These are phyloP conservation scores for Sinocyclocheilus grahami DNA, from an alignment of 2,113 vertebrate genomes.

Conservation along the genomic window DNA sequence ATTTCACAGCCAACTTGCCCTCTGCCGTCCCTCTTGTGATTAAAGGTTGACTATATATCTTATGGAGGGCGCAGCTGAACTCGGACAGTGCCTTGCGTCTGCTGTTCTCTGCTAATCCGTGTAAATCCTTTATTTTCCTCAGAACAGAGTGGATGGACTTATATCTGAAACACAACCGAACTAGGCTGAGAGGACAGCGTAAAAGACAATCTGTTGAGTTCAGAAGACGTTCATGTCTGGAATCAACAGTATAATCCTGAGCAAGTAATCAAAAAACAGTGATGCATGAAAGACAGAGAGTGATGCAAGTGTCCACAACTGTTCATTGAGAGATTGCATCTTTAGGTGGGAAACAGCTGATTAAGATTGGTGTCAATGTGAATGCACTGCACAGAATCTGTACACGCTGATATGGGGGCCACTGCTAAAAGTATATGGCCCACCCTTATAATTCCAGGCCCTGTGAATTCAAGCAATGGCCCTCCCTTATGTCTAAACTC, in stretches of 20 bases:
- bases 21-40: constrained; percentile 60
- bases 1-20: constrained; percentile 57
- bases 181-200: constrained; percentile 43
- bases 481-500: neutral
- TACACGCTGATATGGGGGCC: constrained; percentile 58
- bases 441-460: neutral
- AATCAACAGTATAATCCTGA: constrained; percentile 66
- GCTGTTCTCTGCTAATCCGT: constrained; percentile 66
- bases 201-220: constrained; percentile 56
- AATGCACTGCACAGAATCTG: neutral
- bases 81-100: constrained; percentile 62
- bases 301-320: constrained; percentile 67
- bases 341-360: constrained; percentile 68
- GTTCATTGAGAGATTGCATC: constrained; percentile 9
- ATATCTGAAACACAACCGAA: constrained; percentile 43
- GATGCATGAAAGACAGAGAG: constrained; percentile 47
- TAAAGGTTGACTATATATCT: constrained; percentile 68
- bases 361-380: constrained; percentile 57
- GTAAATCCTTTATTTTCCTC: constrained; percentile 72
- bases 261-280: constrained; percentile 64
- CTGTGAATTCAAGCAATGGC: neutral
- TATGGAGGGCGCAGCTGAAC: constrained; percentile 61
- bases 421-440: neutral
- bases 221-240: constrained; percentile 56
- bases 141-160: constrained; percentile 46